phyloP scores from a whole-genome alignment of 2,113 vertebrate genomes.

The Urocolius indicus region DNA sequence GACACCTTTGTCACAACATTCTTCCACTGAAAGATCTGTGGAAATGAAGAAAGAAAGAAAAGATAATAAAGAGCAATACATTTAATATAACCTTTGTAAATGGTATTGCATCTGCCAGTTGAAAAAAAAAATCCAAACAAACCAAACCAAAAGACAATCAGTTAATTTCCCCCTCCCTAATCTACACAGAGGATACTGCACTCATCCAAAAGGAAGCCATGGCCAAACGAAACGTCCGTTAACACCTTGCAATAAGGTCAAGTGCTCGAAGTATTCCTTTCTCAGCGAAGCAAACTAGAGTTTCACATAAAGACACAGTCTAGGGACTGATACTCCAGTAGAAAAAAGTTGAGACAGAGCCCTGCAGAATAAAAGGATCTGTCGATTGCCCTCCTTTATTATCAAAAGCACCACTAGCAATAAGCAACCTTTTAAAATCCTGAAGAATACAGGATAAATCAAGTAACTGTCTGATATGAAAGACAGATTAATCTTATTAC shows the following conservation, averaged over 20 bases:
- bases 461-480: neutral
- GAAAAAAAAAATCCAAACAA: neutral
- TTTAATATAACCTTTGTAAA: neutral
- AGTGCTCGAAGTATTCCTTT: neutral
- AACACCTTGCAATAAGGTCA: neutral
- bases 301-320: neutral
- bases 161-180: neutral
- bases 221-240: neutral
- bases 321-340: neutral
- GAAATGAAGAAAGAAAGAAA: neutral
- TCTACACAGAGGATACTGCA: neutral
- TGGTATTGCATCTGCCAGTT: neutral
- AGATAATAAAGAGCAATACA: neutral
- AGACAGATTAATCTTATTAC: neutral
- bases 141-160: too few relatives aligned
- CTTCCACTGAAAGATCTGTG: constrained; percentile 79
- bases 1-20: constrained; percentile 89
- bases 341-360: neutral
- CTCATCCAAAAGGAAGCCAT: neutral
- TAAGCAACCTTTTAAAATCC: neutral
- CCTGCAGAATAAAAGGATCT: neutral
- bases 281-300: neutral
- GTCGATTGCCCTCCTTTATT: neutral
- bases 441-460: neutral
- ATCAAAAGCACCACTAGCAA: neutral